phyloP scores from a whole-genome alignment of 2,888 invertebrate genomes.

The Amphimallon solstitiale region DNA sequence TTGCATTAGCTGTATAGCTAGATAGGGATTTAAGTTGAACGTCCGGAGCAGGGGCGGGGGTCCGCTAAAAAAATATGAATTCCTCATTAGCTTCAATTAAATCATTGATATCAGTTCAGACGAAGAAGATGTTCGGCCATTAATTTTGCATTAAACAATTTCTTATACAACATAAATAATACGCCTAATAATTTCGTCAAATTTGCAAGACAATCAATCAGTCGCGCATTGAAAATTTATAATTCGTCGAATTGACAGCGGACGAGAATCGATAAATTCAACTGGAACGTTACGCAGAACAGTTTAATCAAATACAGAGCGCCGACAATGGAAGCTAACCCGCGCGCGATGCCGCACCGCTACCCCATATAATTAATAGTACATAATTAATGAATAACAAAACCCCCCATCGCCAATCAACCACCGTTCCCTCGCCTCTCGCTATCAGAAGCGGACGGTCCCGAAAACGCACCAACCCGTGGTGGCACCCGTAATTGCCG shows the following conservation, averaged over 20 bases:
- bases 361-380: constrained; percentile 38
- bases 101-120: no score
- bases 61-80: no score
- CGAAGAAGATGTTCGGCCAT: no score
- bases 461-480: constrained; percentile 26
- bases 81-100: no score
- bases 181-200: constrained; percentile 1
- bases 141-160: no score
- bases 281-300: constrained; percentile 21
- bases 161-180: no score
- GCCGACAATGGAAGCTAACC: constrained; percentile 9
- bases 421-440: not conserved
- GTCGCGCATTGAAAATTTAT: constrained; percentile 20
- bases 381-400: constrained; percentile 39
- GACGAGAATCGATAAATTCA: constrained; percentile 30
- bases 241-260: constrained; percentile 21
- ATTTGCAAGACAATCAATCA: constrained; percentile 12
- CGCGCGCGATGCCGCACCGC: not conserved
- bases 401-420: constrained; percentile 1
- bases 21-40: no score
- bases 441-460: not conserved
- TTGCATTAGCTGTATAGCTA: no score
- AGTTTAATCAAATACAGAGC: constrained; percentile 29
- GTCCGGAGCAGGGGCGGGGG: no score
- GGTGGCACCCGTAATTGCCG: constrained; percentile 35